A percentile compares a stretch with the other conserved stretches of the same genome.
phyloP scores from a whole-genome alignment of 2,113 vertebrate genomes.

The Stercorarius parasiticus region DNA sequence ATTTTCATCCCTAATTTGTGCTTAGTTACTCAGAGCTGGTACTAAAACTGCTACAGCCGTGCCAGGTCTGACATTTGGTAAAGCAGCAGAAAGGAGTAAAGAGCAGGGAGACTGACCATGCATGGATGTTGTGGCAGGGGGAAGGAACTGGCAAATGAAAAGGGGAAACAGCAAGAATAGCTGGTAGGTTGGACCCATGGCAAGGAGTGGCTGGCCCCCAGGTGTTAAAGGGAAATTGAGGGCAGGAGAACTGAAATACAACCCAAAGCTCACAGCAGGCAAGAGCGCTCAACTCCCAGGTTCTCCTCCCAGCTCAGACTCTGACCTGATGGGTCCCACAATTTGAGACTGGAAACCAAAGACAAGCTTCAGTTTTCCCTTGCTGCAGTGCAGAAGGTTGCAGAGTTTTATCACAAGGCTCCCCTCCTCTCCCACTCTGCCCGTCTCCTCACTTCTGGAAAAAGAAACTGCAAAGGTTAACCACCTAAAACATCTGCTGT shows the following conservation, averaged over 20 bases:
- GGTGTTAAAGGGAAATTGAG: not conserved
- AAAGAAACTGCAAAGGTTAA: not conserved
- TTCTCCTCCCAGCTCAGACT: not conserved
- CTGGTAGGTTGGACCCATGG: not conserved
- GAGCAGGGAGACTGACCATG: not conserved
- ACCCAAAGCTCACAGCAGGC: not conserved
- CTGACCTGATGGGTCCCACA: not conserved
- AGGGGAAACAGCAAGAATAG: not conserved
- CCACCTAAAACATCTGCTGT: not conserved
- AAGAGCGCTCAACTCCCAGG: not conserved
- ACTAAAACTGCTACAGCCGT: not conserved
- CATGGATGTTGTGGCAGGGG: not conserved
- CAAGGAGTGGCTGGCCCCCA: not conserved
- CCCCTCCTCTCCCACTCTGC: not conserved
- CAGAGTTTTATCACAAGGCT: not conserved
- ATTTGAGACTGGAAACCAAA: not conserved
- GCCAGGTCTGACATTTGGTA: not conserved
- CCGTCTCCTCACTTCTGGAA: not conserved
- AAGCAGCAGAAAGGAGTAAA: not conserved
- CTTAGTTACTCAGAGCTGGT: not conserved
- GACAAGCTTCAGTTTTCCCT: not conserved
- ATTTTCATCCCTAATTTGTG: not conserved
- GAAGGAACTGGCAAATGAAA: not conserved
- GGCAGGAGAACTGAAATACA: not conserved
- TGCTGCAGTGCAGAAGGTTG: not conserved